phyloP scores from a whole-genome alignment of 2,888 invertebrate genomes.

The Leptinotarsa tumamoca region DNA sequence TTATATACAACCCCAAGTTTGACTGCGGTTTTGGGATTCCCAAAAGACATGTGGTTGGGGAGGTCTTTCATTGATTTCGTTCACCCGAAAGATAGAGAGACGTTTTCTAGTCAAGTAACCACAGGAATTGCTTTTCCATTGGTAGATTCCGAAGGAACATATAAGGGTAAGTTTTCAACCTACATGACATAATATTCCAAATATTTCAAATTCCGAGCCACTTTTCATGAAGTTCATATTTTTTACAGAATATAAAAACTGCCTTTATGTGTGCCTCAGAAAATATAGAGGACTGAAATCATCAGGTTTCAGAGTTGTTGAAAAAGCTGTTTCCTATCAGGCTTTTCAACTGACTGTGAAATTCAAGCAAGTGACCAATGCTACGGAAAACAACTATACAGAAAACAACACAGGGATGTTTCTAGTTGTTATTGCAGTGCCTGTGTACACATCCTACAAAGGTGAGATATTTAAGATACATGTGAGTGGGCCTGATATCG shows the following conservation, averaged over 20 bases:
- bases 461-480: slow-evolving; percentile 68
- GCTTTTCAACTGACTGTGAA: slow-evolving; percentile 80
- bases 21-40: slow-evolving; percentile 79
- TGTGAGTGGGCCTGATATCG: no score
- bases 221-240: background rate
- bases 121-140: slow-evolving; percentile 74
- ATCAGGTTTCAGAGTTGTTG: slow-evolving; percentile 73
- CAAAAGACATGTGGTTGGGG: slow-evolving; percentile 87
- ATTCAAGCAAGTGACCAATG: slow-evolving; percentile 73
- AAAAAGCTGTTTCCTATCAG: slow-evolving; percentile 72
- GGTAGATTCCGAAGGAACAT: slow-evolving; percentile 66
- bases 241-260: slow-evolving; percentile 65
- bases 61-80: slow-evolving; percentile 89
- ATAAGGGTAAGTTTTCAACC: slow-evolving; percentile 54
- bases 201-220: no score
- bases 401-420: slow-evolving; percentile 68
- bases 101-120: slow-evolving; percentile 82
- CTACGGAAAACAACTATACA: slow-evolving; percentile 56
- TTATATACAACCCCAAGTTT: slow-evolving; percentile 80
- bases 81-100: slow-evolving; percentile 80
- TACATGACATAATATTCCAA: no score
- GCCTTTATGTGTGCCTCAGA: slow-evolving; percentile 75
- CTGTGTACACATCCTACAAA: slow-evolving; percentile 81
- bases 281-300: slow-evolving; percentile 74
- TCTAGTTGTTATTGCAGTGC: slow-evolving; percentile 79